Percentiles rank a stretch among this genome's conserved stretches.
These are phyloP conservation scores for Callorhinus ursinus DNA, from an alignment of 2,113 vertebrate species.

Conservation along the genomic window DNA sequence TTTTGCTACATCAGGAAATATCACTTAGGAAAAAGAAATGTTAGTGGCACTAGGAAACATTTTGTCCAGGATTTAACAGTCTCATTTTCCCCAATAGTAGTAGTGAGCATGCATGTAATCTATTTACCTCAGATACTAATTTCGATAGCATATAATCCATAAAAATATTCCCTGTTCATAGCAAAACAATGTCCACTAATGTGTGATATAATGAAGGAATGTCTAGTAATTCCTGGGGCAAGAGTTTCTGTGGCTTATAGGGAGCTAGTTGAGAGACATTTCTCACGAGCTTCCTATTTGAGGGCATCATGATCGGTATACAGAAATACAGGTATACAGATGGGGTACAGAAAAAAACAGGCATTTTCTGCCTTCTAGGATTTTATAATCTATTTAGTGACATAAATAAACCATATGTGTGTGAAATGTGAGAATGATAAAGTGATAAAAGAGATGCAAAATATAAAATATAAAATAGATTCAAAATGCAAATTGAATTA, in stretches of 20 bases:
- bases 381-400: neutral
- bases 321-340: neutral
- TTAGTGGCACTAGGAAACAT: neutral
- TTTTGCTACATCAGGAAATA: neutral
- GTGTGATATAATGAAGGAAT: conserved; percentile 1
- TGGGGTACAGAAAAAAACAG: neutral
- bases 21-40: neutral
- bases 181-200: neutral
- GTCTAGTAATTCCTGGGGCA: neutral
- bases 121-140: neutral
- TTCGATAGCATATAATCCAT: neutral
- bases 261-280: neutral
- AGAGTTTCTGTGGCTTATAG: neutral
- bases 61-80: neutral
- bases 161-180: conserved; percentile 19
- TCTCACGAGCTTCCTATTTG: neutral
- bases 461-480: conserved; percentile 16
- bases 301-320: neutral
- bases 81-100: neutral
- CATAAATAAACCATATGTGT: neutral
- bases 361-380: neutral
- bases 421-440: conserved; percentile 27
- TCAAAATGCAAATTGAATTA: conserved; percentile 38
- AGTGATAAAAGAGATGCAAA: neutral
- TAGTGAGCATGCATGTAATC: neutral